Base-by-base conservation (phyloP, 2,113 vertebrate genomes). In the Sphyrna mokarran region DNA sequence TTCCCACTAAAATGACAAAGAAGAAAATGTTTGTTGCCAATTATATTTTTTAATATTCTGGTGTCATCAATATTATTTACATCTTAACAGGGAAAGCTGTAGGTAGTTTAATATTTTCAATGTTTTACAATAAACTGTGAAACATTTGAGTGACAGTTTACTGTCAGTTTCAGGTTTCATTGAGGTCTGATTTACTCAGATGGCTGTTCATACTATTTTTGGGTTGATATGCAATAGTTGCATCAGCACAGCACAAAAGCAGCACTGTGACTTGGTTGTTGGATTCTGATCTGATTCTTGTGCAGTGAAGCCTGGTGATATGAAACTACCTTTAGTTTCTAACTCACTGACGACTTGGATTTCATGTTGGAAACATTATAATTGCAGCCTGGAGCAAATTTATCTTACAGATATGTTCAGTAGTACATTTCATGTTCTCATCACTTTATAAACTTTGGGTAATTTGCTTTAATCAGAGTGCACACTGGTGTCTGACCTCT, bases 101-200 rank as follows among this genome's bases (percentile, higher is more conserved):
- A 94, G n/a, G 63, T 69, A 69, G 63, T 94, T 69, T 63, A 94
- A n/a, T 40, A 94, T 68, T 94, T 94, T 40, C 63, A 94, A 16
- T 43, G 61, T 14, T 69, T 69, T 69, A 9, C 68, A 23, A 69
- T 94, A 94, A 94, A 69, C 91, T 94, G 90, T 43, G 43, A 69
- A 93, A 66, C 90, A 63, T 68, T 91, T n/a, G 61, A 94, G 43
- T 80, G 22, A 80, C 78, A 80, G 78, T 70, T 68, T 70, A 70
- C 54, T 43, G 3, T 43, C 11, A 37, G 63, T 66, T 23, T 68
- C 43, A 54, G 40, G 11, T 16, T 29, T 72, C 40, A 76, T 72
- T 95, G 23, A 72, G 40, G 54, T 76, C 63, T 66, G 54, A 72
- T 54, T 76, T 76, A 43, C 37, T 61, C 63, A 63, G 14, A 48